Conservation (phyloP, 1,140 invertebrate species). For the Amphibalanus amphitrite region DNA sequence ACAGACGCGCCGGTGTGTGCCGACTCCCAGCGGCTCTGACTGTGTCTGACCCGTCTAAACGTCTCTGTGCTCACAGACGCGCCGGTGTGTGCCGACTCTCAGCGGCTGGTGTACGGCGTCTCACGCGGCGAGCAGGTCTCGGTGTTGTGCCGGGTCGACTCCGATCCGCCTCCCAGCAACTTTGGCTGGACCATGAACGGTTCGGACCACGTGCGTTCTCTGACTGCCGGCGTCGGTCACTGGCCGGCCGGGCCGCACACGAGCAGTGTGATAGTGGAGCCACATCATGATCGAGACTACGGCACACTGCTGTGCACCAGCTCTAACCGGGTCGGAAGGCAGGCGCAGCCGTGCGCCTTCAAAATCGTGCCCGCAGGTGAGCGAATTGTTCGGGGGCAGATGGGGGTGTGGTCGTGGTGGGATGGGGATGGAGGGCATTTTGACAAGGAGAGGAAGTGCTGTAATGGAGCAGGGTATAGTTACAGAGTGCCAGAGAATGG, state of each 20-base stretch:
- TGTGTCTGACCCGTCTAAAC: no score
- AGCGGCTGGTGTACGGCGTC: conserved; percentile 12
- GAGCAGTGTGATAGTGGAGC: no score
- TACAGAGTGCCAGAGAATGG: no score
- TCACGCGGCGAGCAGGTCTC: conserved; percentile 10
- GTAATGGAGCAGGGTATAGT: no score
- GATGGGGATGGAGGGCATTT: no score
- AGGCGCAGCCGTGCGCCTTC: conserved; percentile 46
- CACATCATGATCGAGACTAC: conserved; percentile 33
- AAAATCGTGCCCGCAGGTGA: conserved; percentile 46
- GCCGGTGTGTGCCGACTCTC: conserved; percentile 10
- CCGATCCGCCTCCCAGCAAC: not conserved
- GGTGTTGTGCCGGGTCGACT: conserved; percentile 11
- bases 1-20: conserved; percentile 11
- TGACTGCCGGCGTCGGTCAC: no score
- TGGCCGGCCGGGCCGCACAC: no score
- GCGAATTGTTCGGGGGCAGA: no score
- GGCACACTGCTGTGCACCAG: conserved; percentile 43
- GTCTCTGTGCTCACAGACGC: no score
- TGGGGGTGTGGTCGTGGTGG: no score
- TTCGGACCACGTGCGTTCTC: no score
- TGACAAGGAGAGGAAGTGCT: no score
- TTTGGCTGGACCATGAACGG: not conserved
- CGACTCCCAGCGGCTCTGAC: conserved; percentile 8
- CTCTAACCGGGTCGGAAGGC: conserved; percentile 44